phyloP scores from a whole-genome alignment of 64 coral and sea anemone genomes.

The Platygyra sinensis region DNA sequence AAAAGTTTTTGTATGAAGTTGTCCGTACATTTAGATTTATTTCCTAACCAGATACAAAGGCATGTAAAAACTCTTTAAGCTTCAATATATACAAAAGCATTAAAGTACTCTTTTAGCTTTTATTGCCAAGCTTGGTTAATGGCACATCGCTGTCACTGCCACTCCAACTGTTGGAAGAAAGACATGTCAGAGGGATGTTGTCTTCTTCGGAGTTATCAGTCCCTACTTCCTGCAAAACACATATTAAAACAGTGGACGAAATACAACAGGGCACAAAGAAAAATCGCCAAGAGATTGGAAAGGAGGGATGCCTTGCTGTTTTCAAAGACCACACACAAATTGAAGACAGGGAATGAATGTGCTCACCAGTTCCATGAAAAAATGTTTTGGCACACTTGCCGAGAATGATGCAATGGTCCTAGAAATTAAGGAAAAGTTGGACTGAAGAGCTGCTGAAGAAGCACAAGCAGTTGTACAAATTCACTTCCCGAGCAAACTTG shows the following conservation, averaged over 20 bases:
- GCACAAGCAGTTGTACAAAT: neutral
- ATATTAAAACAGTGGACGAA: slow-evolving; percentile 4
- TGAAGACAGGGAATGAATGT: slow-evolving; percentile 3
- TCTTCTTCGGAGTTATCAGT: no score
- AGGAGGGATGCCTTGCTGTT: neutral
- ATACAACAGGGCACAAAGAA: neutral
- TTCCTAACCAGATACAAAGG: no score
- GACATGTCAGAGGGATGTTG: no score
- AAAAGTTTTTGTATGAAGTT: no score
- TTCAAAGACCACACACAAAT: neutral
- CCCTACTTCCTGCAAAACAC: no score
- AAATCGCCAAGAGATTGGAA: neutral
- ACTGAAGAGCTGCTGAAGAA: neutral
- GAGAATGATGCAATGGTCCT: neutral
- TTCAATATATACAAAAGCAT: no score
- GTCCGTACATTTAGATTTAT: no score
- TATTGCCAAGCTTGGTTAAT: no score
- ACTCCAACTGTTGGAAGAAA: no score
- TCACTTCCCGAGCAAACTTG: neutral
- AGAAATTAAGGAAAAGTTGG: slow-evolving; percentile 9
- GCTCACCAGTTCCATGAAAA: slow-evolving; percentile 19
- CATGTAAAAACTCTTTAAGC: no score
- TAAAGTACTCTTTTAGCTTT: no score
- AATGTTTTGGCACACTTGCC: neutral
- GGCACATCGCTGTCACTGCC: no score